Percentiles rank a stretch among this genome's conserved stretches.
These are phyloP conservation scores for Indicator indicator DNA, from an alignment of 2,113 vertebrate species.

Conservation along the genomic window DNA sequence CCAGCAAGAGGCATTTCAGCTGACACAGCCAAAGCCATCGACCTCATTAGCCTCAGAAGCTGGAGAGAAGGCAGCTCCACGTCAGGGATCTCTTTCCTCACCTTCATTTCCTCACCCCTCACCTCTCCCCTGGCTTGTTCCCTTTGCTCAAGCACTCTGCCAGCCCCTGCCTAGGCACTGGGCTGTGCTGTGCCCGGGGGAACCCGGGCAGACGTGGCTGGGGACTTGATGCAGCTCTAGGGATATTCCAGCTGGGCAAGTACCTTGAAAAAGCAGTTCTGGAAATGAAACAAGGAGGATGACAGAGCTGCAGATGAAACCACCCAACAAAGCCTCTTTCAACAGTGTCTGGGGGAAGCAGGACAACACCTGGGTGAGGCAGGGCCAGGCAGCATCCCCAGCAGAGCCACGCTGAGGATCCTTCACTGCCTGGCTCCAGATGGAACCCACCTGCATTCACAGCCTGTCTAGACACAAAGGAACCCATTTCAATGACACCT, in stretches of 20 bases:
- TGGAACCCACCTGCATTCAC: background rate
- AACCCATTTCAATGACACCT: background rate
- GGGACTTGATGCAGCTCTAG: background rate
- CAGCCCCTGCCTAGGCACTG: background rate
- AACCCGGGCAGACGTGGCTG: background rate
- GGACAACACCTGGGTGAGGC: background rate
- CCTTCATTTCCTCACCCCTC: slow-evolving; percentile 1
- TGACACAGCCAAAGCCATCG: background rate
- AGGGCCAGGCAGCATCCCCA: rapidly evolving
- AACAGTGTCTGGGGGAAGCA: background rate
- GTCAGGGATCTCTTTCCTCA: background rate
- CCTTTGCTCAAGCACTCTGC: background rate
- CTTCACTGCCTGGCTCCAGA: background rate
- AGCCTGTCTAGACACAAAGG: background rate
- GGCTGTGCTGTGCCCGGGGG: rapidly evolving
- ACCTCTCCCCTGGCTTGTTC: background rate
- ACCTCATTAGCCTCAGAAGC: background rate
- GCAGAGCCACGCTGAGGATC: background rate
- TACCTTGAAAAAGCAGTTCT: slow-evolving; percentile 24
- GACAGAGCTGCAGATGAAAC: background rate
- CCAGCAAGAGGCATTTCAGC: background rate
- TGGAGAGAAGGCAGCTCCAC: background rate
- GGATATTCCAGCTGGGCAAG: slow-evolving; percentile 41
- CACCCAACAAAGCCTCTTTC: background rate
- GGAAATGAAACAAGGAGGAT: background rate